A percentile compares a stretch with the other conserved stretches of the same genome.
Evolutionary conservation across 2,113 vertebrate species (phyloP).

Genomic region (Galemys pyrenaicus): DNA sequence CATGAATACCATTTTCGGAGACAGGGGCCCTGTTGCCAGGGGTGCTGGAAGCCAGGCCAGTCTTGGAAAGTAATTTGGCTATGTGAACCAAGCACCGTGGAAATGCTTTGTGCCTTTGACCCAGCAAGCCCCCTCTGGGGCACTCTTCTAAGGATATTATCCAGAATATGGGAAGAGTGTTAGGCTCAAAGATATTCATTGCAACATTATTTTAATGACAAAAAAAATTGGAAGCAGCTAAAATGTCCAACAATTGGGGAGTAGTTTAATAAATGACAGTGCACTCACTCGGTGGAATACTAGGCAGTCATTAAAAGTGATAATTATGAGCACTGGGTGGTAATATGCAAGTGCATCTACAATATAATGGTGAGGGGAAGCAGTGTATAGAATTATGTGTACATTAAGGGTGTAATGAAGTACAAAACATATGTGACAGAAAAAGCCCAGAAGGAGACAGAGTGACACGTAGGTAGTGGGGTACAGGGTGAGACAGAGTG

Average conservation of each 20-base stretch:
- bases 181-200: not conserved
- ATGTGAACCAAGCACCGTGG: rapidly evolving
- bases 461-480: rapidly evolving
- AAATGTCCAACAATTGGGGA: not conserved
- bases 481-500: rapidly evolving
- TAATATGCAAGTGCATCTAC: not conserved
- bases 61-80: not conserved
- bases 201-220: constrained; percentile 35
- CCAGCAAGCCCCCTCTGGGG: not conserved
- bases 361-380: not conserved
- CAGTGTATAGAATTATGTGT: not conserved
- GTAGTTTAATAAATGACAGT: not conserved
- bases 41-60: not conserved
- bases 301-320: constrained; percentile 52
- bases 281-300: not conserved
- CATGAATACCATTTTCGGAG: rapidly evolving
- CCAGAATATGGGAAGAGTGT: not conserved
- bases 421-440: not conserved
- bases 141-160: constrained; percentile 4
- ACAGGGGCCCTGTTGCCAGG: rapidly evolving
- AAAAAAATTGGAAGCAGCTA: not conserved
- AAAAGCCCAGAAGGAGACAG: rapidly evolving
- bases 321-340: not conserved
- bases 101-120: not conserved
- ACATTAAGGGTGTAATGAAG: not conserved